Base-by-base conservation (phyloP, 2,113 vertebrate genomes). In the Nannospalax galili region DNA sequence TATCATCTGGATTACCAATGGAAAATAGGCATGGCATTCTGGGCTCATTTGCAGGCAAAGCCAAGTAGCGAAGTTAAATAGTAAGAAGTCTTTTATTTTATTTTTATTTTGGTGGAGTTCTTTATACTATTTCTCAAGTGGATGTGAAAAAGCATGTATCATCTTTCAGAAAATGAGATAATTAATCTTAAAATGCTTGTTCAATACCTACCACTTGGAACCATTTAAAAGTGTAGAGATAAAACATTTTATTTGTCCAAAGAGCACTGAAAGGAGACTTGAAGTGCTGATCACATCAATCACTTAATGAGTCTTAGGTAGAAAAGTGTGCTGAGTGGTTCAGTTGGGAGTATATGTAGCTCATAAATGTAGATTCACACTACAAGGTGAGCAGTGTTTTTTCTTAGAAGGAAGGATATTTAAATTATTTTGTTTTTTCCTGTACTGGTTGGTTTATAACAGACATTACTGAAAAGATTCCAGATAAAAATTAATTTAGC, bases 131-230 rank as follows among this genome's bases (percentile, higher is more conserved):
- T 70, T 85, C 62, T 95, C 90, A 45, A 80, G 11, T 90, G 45
- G 37, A 8, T 93, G 52, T 42, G 22, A 95, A 92, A n/a, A 80
- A 92, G 35, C 52, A 67, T 40, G 94, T 75, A 20, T n/a, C 24
- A 22, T 73, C n/a, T 89, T 94, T 89, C 62, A 91, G 40, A 28
- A 48, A 90, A 90, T n/a, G 73, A 95, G 62, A 42, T 86, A 93
- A 64, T 93, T 95, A 92, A 67, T 77, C 72, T 69, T 91, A 82
- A 73, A 84, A 81, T 77, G 35, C 3, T 73, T 93, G 58, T 91
- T 96, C 65, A 87, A 75, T 90, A 65, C 92, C 94, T 84, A 42
- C 58, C 37, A 75, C 72, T 95, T 72, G 78, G 60, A 95, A 70
- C n/a, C 35, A 85, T 84, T 93, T 84, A 69, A 93, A 95, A 92